phyloP scores from a whole-genome alignment of 2,888 invertebrate genomes.

The Epinotia bilunana region DNA sequence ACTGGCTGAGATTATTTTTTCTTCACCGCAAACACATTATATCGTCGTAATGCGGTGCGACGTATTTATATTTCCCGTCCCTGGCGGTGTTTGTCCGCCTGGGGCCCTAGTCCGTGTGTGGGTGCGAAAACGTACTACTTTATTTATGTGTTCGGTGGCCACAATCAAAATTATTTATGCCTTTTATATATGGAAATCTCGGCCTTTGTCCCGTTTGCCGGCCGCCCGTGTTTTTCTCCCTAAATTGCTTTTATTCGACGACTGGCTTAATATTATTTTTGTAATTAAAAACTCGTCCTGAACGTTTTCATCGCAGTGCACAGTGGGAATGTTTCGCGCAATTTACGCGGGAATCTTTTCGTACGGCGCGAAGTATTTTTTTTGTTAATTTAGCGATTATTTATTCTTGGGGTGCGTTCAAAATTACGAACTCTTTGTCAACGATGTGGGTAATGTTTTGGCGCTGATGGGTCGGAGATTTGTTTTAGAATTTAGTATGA shows the following conservation, averaged over 20 bases:
- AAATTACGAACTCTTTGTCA: slow-evolving; percentile 30
- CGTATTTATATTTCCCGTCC: slow-evolving; percentile 75
- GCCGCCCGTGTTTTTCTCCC: slow-evolving; percentile 59
- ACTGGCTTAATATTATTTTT: slow-evolving; percentile 79
- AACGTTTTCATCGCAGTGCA: slow-evolving; percentile 67
- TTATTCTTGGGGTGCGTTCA: slow-evolving; percentile 38
- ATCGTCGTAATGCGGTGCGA: slow-evolving; percentile 73
- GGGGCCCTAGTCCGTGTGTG: slow-evolving; percentile 67
- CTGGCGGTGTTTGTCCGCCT: slow-evolving; percentile 69
- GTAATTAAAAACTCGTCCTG: slow-evolving; percentile 78
- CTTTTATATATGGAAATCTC: slow-evolving; percentile 76
- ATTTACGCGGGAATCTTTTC: slow-evolving; percentile 66
- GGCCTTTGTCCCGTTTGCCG: slow-evolving; percentile 65
- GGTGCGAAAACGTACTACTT: slow-evolving; percentile 69
- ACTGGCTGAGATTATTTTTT: slow-evolving; percentile 38
- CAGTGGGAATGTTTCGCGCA: slow-evolving; percentile 60
- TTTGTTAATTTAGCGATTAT: slow-evolving; percentile 43
- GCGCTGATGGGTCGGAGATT: not conserved
- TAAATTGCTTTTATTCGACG: slow-evolving; percentile 76
- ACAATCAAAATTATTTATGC: slow-evolving; percentile 81
- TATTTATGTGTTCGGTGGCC: slow-evolving; percentile 74
- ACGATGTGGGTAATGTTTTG: slow-evolving; percentile 19
- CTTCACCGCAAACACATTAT: slow-evolving; percentile 78
- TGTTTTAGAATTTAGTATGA: not conserved
- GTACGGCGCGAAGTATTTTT: slow-evolving; percentile 51